phyloP scores from a whole-genome alignment of 2,888 invertebrate genomes.

The Pyrochroa serraticornis region DNA sequence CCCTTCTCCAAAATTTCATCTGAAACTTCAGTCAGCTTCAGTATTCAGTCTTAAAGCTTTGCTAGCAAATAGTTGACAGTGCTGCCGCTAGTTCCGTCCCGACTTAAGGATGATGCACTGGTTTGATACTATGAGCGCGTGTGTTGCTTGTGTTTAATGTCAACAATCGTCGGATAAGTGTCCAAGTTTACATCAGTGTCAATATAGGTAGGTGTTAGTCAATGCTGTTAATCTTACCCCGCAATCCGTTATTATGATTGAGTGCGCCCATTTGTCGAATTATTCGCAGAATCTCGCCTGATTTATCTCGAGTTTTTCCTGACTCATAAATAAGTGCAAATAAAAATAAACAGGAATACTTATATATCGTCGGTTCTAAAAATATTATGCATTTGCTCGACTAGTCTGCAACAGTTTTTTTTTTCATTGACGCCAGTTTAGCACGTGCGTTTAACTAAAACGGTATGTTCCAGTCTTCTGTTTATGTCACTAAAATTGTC shows the following conservation, averaged over 20 bases:
- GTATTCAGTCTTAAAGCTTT: slow-evolving; percentile 5
- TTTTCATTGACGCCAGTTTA: slow-evolving; percentile 3
- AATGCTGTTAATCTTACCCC: not conserved
- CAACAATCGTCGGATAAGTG: not conserved
- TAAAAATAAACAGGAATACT: not conserved
- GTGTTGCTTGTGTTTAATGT: not conserved
- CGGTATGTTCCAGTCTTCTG: not conserved
- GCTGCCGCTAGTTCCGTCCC: slow-evolving; percentile 5
- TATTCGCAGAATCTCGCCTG: slow-evolving; percentile 9
- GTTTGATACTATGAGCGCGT: not conserved
- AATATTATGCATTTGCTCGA: slow-evolving; percentile 6
- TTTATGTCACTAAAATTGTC: not conserved
- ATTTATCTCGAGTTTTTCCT: slow-evolving; percentile 3
- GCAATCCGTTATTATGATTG: not conserved
- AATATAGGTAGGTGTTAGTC: not conserved
- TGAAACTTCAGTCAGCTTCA: slow-evolving; percentile 5
- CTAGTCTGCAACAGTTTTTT: not conserved
- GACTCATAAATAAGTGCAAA: not conserved
- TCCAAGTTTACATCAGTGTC: not conserved
- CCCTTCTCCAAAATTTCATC: slow-evolving; percentile 3
- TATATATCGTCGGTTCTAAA: not conserved
- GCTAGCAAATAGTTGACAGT: too few relatives aligned
- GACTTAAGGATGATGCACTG: slow-evolving; percentile 14
- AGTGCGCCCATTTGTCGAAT: slow-evolving; percentile 5
- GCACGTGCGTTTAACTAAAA: slow-evolving; percentile 15